phyloP scores from a whole-genome alignment of 2,113 vertebrate genomes.

The Heliornis fulica region DNA sequence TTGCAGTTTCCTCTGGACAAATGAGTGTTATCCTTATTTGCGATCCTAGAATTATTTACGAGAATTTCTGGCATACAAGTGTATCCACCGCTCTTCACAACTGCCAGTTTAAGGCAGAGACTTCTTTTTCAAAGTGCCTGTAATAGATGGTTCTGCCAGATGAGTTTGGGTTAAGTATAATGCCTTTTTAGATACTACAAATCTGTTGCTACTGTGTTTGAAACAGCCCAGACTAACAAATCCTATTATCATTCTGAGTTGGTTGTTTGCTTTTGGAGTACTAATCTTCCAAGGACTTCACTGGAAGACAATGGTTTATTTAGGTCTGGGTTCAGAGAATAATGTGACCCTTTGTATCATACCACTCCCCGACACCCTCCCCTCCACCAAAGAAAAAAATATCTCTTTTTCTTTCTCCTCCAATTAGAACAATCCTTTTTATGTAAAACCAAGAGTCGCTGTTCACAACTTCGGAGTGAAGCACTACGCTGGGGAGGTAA shows the following conservation, averaged over 20 bases:
- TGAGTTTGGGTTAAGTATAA: conserved; percentile 11
- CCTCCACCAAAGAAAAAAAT: too few relatives aligned
- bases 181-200: not conserved
- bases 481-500: conserved; percentile 97
- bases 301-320: conserved; percentile 6
- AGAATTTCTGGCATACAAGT: not conserved
- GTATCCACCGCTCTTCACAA: not conserved
- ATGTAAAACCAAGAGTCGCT: conserved; percentile 93
- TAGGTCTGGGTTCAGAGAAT: not conserved
- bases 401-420: not conserved
- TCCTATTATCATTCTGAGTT: not conserved
- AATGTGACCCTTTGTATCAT: not conserved
- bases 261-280: not conserved
- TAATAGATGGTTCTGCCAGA: conserved; percentile 1
- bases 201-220: conserved; percentile 1
- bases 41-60: not conserved
- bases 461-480: conserved; percentile 93
- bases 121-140: not conserved
- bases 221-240: conserved; percentile 31
- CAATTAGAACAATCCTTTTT: conserved; percentile 91
- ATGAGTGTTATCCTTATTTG: not conserved
- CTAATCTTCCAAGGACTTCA: not conserved
- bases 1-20: not conserved
- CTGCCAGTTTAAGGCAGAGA: not conserved
- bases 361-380: not conserved